Evolutionary conservation across 30 jellyfish, hydroid and myxozoan genomes (phyloP), one percentile per base, ranked within the genome.

Genomic region (Sanderia malayensis): DNA sequence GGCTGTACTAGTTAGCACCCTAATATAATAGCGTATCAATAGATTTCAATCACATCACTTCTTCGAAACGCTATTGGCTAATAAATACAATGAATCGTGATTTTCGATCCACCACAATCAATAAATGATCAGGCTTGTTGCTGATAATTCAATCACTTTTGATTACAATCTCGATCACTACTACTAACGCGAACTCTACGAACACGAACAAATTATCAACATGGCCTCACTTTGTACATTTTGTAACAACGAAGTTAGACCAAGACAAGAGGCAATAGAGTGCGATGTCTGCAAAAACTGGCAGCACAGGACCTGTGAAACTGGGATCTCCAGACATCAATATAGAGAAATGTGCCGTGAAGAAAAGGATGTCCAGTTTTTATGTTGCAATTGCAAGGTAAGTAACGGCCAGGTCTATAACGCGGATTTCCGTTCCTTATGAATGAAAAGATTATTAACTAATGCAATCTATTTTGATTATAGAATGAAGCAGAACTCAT

Each of bases 1-100:
- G 55, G 55, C 55, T 41, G 55, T 41, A 41, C 55, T 6, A 41
- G 55, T 41, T 41, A 41, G 55, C 55, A 41, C 55, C 55, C 55
- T 41, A 41, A 41, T 41, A 41, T 41, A 15, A 41, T 41, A 41
- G 55, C 55, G 15, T 41, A 41, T 41, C 55, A 41, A 41, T 6
- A 41, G 55, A 41, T 41, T 41, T 41, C 55, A 41, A 41, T 41
- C 15, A 41, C 55, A n/a, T n/a, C n/a, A n/a, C n/a, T n/a, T n/a
- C n/a, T 41, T 41, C 55, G 55, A 41, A 41, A 41, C 55, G 55
- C 55, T 41, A 41, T n/a, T n/a, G n/a, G n/a, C n/a, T n/a, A n/a
- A n/a, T n/a, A n/a, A n/a, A n/a, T n/a, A n/a, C n/a, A n/a, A n/a
- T n/a, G n/a, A n/a, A n/a, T 41, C 55, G 15, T 41, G 55, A 41